Evolutionary conservation across 2,797 vertebrate species (phyloP).

Genomic region (Parauchenoglanis ngamensis): DNA sequence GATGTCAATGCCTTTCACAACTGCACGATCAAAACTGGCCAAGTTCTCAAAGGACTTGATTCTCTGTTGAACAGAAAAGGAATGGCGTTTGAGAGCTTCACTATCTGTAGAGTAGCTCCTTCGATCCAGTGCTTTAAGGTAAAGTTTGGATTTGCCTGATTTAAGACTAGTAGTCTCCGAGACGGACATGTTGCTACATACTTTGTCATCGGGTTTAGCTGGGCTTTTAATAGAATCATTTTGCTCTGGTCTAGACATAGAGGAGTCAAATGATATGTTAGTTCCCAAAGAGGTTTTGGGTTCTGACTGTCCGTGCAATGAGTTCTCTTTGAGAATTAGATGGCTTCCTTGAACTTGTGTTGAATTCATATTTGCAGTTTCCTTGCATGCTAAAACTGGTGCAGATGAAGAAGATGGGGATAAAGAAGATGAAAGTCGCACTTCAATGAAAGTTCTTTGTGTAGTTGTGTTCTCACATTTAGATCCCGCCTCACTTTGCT

Average conservation of each 20-base stretch:
- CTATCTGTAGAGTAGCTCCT: conserved; percentile 78
- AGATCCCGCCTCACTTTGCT: conserved; percentile 51
- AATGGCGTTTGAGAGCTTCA: conserved; percentile 77
- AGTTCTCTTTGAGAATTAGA: conserved; percentile 25
- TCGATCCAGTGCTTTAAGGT: conserved; percentile 69
- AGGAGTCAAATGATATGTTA: conserved; percentile 28
- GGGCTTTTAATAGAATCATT: conserved; percentile 36
- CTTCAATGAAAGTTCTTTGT: conserved; percentile 80
- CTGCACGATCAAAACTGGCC: conserved; percentile 83
- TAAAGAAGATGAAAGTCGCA: conserved; percentile 74
- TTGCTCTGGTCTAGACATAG: conserved; percentile 33
- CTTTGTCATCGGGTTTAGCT: conserved; percentile 43
- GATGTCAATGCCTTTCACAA: conserved; percentile 76
- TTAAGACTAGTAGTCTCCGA: conserved; percentile 54
- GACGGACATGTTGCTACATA: conserved; percentile 21
- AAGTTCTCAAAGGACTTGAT: conserved; percentile 97
- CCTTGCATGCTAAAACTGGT: conserved; percentile 53
- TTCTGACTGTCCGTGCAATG: conserved; percentile 29
- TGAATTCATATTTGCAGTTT: conserved; percentile 46
- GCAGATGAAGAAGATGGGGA: conserved; percentile 61
- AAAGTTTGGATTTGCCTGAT: conserved; percentile 60
- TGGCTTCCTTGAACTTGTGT: conserved; percentile 26
- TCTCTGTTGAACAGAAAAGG: conserved; percentile 90
- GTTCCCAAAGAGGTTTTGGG: conserved; percentile 31
- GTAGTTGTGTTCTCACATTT: conserved; percentile 63